Percentiles rank a stretch among this genome's conserved stretches.
Conservation (phyloP, 2,888 invertebrate species). For the Pharmacophagus antenor region DNA sequence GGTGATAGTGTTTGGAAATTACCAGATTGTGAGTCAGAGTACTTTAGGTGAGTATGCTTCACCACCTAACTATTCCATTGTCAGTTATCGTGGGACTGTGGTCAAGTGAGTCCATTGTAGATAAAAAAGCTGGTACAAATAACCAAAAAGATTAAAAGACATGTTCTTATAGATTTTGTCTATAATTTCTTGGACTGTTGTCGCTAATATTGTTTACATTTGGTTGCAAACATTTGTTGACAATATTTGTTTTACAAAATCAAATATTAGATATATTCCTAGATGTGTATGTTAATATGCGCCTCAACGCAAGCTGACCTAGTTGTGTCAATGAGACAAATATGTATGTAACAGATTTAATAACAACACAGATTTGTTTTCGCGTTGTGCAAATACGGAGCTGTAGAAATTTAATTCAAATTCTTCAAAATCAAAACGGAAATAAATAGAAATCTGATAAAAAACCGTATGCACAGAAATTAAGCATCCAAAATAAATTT, state of each 20-base stretch:
- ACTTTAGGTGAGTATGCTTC: too few species aligned
- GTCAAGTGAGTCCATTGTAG: too few species aligned
- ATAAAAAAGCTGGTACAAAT: too few species aligned
- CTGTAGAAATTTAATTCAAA: too few species aligned
- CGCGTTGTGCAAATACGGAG: not conserved
- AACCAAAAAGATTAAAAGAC: not conserved
- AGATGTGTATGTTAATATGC: slow-evolving; percentile 4
- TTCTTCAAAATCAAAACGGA: too few species aligned
- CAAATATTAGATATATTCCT: slow-evolving; percentile 6
- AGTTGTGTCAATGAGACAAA: slow-evolving; percentile 14
- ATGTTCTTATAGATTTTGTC: not conserved
- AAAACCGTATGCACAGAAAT: too few species aligned
- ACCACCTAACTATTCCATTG: too few species aligned
- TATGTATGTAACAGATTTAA: not conserved
- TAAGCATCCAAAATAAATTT: too few species aligned
- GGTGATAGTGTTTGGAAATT: too few species aligned
- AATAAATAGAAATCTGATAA: too few species aligned
- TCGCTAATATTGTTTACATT: not conserved
- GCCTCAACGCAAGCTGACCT: slow-evolving; percentile 8
- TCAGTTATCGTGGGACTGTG: too few species aligned
- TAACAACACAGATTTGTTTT: not conserved
- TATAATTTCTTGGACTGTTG: not conserved
- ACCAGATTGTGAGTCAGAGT: too few species aligned
- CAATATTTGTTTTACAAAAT: not conserved
- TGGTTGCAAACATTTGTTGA: slow-evolving; percentile 16